phyloP scores from a whole-genome alignment of 2,888 invertebrate species.

The Thera britannica region DNA sequence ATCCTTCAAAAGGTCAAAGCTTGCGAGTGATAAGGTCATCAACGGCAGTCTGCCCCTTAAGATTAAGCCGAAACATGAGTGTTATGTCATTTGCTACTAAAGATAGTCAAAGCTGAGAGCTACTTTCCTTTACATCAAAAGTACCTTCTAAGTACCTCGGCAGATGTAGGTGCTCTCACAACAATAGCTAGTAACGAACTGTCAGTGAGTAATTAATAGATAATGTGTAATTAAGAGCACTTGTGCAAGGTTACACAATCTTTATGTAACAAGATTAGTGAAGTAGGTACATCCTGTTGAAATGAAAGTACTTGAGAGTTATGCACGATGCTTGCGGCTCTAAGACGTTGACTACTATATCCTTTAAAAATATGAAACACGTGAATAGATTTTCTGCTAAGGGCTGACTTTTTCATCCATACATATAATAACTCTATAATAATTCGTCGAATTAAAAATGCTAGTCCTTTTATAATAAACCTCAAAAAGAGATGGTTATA shows the following conservation, averaged over 20 bases:
- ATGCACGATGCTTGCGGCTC: conserved; percentile 10
- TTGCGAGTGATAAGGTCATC: too few relatives aligned
- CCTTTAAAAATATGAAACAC: not conserved
- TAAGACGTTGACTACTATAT: not conserved
- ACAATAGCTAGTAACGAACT: conserved; percentile 43
- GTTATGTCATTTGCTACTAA: too few relatives aligned
- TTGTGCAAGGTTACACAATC: conserved; percentile 42
- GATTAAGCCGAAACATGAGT: too few relatives aligned
- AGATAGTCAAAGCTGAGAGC: not conserved
- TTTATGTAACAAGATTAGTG: conserved; percentile 34
- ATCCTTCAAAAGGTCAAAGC: too few relatives aligned
- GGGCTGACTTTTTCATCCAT: too few relatives aligned
- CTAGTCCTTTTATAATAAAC: too few relatives aligned
- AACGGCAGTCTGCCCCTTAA: too few relatives aligned
- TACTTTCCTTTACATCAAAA: not conserved
- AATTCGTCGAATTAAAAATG: too few relatives aligned
- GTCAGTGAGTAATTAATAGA: conserved; percentile 42
- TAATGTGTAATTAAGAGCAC: conserved; percentile 45
- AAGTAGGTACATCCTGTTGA: conserved; percentile 34
- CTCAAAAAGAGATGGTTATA: too few relatives aligned
- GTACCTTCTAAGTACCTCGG: not conserved
- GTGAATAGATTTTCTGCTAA: too few relatives aligned
- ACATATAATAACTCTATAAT: too few relatives aligned
- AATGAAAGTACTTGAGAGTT: conserved; percentile 11
- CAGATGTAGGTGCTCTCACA: conserved; percentile 34